Base-by-base conservation (phyloP, 2,113 vertebrate species). In the Talpa occidentalis region DNA sequence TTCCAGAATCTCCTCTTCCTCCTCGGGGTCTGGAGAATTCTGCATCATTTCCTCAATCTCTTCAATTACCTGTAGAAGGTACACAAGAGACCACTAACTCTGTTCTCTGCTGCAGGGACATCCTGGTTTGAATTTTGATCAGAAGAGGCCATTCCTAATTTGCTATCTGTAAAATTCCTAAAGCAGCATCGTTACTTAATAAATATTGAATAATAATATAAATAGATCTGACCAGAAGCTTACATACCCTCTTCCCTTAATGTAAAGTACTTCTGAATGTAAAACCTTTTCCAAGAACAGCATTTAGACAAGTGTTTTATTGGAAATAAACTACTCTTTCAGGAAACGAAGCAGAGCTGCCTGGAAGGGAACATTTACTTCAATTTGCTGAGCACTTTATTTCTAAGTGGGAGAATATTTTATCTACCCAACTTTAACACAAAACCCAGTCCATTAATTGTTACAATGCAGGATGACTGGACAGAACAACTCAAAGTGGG, bases 21-120 rank as follows among this genome's bases (percentile, higher is more conserved):
- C 98, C 44, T 98, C 99, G 0, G 99, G 99, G 94, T 99, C 99
- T 1, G 99, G 99, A 21, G 99, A 99, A 96, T 99, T 99, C 97
- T 99, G 99, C 99, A 99, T 99, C 99, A 99, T 99, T 97, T 99
- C 99, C 26, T 99, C 99, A 37, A 99, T 99, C 98, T 99, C 99
- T 97, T 99, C 99, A 83, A 99, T 99, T 60, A 99, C 99, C 99
- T 99, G 97, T 14, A 60, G 56, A 81, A 67, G 44, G 73, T 0
- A 73, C 42, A 90, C 1, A 44, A 92, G 35, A 83, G 5, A 88
- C 32, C 5, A 6, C 6, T 37, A 28, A 69, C 40, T 69, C 73
- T 66, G 44, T 40, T 82, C 85, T 73, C 62, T 84, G n/a, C 92
- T 6, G 42, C 30, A 52, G 92, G 78, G 16, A 67, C 16, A 59